Evolutionary conservation across 2,888 invertebrate genomes (phyloP).

Genomic region (Danaus chrysippus): DNA sequence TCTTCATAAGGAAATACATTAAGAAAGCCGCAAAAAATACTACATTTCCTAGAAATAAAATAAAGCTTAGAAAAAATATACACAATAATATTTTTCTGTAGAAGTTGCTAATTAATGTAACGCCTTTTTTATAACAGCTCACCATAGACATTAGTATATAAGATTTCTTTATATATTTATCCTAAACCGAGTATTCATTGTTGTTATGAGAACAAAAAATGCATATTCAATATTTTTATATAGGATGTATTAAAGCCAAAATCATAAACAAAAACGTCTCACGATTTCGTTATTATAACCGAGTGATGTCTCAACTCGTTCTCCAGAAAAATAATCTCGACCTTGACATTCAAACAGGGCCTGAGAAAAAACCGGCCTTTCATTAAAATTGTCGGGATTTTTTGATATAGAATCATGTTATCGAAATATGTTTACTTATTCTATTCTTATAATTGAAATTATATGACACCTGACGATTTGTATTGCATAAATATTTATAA

Average conservation of each 20-base stretch:
- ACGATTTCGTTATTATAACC: constrained; percentile 18
- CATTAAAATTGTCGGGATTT: constrained; percentile 3
- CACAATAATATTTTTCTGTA: neutral
- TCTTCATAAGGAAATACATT: constrained; percentile 10
- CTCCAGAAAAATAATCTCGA: constrained; percentile 16
- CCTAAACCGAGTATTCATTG: too few relatives aligned
- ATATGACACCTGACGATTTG: too few relatives aligned
- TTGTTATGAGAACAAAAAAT: too few relatives aligned
- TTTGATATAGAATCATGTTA: neutral
- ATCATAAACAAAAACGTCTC: neutral
- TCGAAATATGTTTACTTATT: neutral
- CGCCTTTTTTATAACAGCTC: neutral
- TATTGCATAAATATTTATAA: too few relatives aligned
- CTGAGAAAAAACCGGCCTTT: constrained; percentile 15
- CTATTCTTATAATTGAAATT: neutral
- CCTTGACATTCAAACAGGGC: constrained; percentile 23
- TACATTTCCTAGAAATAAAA: constrained; percentile 4
- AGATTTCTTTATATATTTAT: too few relatives aligned
- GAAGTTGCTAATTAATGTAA: neutral
- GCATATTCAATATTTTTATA: too few relatives aligned
- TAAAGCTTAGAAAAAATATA: neutral
- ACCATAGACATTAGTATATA: too few relatives aligned
- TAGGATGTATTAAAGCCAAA: neutral
- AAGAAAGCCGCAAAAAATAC: neutral
- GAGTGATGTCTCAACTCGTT: constrained; percentile 12